These are phyloP conservation scores for Istiophorus platypterus DNA, from an alignment of 2,113 vertebrate genomes.

Conservation along the genomic window DNA sequence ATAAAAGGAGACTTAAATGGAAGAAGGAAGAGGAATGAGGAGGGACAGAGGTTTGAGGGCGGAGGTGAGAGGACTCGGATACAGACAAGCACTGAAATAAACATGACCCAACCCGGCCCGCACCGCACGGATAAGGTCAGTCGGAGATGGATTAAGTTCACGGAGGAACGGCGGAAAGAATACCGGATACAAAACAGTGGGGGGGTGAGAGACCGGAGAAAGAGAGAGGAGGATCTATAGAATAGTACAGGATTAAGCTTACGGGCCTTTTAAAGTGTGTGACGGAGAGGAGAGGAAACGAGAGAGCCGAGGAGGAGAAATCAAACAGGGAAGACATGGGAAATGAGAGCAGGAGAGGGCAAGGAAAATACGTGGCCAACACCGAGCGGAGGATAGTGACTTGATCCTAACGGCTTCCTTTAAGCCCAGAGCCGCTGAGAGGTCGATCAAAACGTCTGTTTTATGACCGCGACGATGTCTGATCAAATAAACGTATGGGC, in stretches of 20 bases:
- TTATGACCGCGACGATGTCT: background rate
- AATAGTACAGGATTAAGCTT: background rate
- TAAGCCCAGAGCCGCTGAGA: too few relatives aligned
- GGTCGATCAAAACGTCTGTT: background rate
- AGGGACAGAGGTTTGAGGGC: conserved; percentile 43
- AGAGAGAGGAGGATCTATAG: conserved; percentile 4
- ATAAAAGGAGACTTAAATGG: conserved; percentile 48
- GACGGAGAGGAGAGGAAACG: background rate
- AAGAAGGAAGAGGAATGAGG: conserved; percentile 33
- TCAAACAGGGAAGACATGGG: too few relatives aligned
- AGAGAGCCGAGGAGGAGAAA: background rate
- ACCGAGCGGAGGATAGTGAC: background rate
- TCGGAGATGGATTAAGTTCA: conserved; percentile 32
- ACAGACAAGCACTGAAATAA: conserved; percentile 50
- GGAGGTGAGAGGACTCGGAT: conserved; percentile 40
- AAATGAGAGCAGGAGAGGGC: too few relatives aligned
- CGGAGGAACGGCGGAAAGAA: conserved; percentile 3
- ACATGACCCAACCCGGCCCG: conserved; percentile 40
- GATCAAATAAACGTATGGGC: background rate
- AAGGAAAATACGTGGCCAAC: too few relatives aligned
- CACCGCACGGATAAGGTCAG: conserved; percentile 26
- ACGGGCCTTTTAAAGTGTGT: background rate
- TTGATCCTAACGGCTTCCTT: background rate
- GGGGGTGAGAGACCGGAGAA: background rate
- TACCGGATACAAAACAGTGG: background rate